phyloP scores from a whole-genome alignment of 2,113 vertebrate species.

The Cairina moschata region DNA sequence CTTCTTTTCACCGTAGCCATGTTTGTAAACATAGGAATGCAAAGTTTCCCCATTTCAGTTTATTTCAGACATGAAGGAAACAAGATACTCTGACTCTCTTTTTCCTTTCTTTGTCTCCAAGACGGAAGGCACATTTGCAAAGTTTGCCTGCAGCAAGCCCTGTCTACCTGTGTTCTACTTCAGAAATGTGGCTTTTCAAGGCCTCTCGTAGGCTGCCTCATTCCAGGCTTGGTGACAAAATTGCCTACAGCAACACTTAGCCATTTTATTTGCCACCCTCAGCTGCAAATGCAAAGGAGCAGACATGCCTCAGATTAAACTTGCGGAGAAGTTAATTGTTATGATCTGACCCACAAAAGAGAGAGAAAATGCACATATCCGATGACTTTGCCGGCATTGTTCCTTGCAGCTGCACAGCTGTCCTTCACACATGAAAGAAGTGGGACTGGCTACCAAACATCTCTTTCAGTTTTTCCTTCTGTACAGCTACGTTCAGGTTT shows the following conservation, averaged over 20 bases:
- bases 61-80: neutral
- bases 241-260: neutral
- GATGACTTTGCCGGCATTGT: neutral
- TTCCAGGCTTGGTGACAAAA: constrained; percentile 15
- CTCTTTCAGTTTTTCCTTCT: constrained; percentile 7
- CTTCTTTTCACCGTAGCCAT: neutral
- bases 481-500: neutral
- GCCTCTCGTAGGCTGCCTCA: neutral
- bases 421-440: constrained; percentile 58
- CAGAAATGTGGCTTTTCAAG: constrained; percentile 10
- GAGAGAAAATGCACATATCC: constrained; percentile 16
- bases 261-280: constrained; percentile 28
- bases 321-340: constrained; percentile 15
- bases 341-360: constrained; percentile 32
- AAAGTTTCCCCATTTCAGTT: neutral
- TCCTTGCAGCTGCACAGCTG: constrained; percentile 48
- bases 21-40: neutral
- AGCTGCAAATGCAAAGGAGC: constrained; percentile 5
- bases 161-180: neutral
- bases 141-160: neutral
- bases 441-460: neutral
- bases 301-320: neutral
- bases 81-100: neutral
- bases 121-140: neutral
- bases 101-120: neutral